Conservation (phyloP, 2,888 invertebrate genomes). For the Drosophila falleni region DNA sequence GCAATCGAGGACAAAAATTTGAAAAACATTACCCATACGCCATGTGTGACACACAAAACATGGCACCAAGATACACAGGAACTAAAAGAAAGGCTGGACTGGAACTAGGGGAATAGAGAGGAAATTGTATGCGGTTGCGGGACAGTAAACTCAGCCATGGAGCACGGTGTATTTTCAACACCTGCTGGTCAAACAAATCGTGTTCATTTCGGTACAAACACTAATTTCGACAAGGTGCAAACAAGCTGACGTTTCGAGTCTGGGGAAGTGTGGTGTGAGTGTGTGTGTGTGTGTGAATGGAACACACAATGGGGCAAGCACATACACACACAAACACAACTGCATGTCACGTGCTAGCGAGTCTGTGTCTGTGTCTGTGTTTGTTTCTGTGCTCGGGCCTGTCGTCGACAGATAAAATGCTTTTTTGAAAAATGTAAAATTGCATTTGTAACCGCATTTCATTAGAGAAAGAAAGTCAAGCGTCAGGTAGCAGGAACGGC, state of each 20-base stretch:
- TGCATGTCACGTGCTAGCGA: slow-evolving; percentile 45
- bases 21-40: slow-evolving; percentile 79
- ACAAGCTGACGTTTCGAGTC: slow-evolving; percentile 67
- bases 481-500: slow-evolving; percentile 62
- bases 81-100: slow-evolving; percentile 4
- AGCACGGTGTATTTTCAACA: slow-evolving; percentile 74
- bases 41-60: slow-evolving; percentile 61
- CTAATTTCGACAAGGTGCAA: slow-evolving; percentile 82
- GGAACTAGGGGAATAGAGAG: background rate
- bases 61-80: slow-evolving; percentile 32
- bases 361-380: slow-evolving; percentile 36
- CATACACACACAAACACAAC: slow-evolving; percentile 17
- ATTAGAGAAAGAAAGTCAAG: slow-evolving; percentile 79
- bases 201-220: slow-evolving; percentile 78
- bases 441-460: slow-evolving; percentile 79
- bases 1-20: slow-evolving; percentile 65
- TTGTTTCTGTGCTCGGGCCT: slow-evolving; percentile 46
- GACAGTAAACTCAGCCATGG: slow-evolving; percentile 34
- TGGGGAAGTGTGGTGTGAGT: slow-evolving; percentile 25
- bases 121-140: slow-evolving; percentile 26
- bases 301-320: slow-evolving; percentile 16
- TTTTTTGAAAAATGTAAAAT: slow-evolving; percentile 76
- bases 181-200: slow-evolving; percentile 78
- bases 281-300: slow-evolving; percentile 18
- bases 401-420: slow-evolving; percentile 77